Evolutionary conservation across 2,888 invertebrate species (phyloP), one percentile per base, ranked within the genome.

Genomic region (Vesta saturnalis): DNA sequence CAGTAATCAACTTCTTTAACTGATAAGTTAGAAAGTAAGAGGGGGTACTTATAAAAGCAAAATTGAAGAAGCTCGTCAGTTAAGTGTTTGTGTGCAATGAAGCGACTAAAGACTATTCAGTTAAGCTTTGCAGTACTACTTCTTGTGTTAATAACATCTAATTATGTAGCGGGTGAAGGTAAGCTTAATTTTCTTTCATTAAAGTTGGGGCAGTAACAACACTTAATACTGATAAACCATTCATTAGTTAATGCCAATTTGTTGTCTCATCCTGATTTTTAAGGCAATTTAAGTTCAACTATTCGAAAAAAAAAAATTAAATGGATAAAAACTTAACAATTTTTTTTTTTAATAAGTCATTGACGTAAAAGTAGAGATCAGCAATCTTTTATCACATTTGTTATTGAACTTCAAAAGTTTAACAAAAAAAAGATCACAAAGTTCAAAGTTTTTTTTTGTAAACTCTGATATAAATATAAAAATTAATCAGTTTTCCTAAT

Each of bases 41-140:
- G 55, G 75, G 73, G 69, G 72, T 68, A 67, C 58, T 61, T 79
- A 79, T 79, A 79, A 74, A 78, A 77, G 77, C 71, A 66, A 64
- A 72, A 69, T 70, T 70, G 60, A 60, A 72, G 72, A 71, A 75
- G 71, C 72, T 63, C 67, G 63, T 55, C 19, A 60, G 69, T 76
- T 43, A 52, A 80, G 80, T 80, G 77, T 74, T 59, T 66, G 76
- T 74, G 77, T 72, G 76, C 75, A 73, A 80, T 81, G 81, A 78
- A 77, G 75, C 74, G 77, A 76, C 77, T 74, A 70, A 76, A 75
- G 75, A 77, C 77, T 69, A 67, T 74, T 55, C 74, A 70, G 67
- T 72, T 75, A 77, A 80, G 79, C 78, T 72, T 79, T 66, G 79
- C 79, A 78, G n/a, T n/a, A n/a, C n/a, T n/a, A n/a, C 79, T 81